phyloP scores from a whole-genome alignment of 1,140 invertebrate species.

The Leptonema lineaticorne region DNA sequence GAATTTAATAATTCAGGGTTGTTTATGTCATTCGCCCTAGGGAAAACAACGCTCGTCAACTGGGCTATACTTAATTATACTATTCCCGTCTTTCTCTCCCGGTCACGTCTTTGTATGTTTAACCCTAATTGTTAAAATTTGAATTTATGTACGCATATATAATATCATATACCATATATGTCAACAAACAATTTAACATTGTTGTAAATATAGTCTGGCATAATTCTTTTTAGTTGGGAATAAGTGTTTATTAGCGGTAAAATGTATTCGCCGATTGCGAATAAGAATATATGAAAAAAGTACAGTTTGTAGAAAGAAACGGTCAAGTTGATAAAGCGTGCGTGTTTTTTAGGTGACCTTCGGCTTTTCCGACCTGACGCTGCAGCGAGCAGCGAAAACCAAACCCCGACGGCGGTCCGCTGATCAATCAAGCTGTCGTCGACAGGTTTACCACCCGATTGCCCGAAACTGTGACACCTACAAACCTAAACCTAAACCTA shows the following conservation, averaged over 20 bases:
- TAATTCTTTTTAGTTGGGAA: too few species aligned
- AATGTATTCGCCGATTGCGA: too few species aligned
- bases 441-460: not conserved
- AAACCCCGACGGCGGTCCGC: not conserved
- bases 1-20: not conserved
- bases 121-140: too few species aligned
- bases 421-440: conserved; percentile 2
- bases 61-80: not conserved
- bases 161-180: too few species aligned
- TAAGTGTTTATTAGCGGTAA: too few species aligned
- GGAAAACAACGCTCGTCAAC: not conserved
- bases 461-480: not conserved
- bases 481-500: not conserved
- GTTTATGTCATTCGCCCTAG: not conserved
- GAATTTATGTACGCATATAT: too few species aligned
- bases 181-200: too few species aligned
- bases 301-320: too few species aligned
- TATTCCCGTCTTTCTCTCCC: not conserved
- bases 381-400: not conserved
- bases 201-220: too few species aligned
- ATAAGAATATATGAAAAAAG: too few species aligned
- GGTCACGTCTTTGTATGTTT: too few species aligned
- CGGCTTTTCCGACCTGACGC: not conserved
- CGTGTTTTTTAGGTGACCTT: not conserved
- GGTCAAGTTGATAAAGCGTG: not conserved